These are phyloP conservation scores for Camponotus vicinus DNA, from an alignment of 1,140 invertebrate species.

Conservation along the genomic window DNA sequence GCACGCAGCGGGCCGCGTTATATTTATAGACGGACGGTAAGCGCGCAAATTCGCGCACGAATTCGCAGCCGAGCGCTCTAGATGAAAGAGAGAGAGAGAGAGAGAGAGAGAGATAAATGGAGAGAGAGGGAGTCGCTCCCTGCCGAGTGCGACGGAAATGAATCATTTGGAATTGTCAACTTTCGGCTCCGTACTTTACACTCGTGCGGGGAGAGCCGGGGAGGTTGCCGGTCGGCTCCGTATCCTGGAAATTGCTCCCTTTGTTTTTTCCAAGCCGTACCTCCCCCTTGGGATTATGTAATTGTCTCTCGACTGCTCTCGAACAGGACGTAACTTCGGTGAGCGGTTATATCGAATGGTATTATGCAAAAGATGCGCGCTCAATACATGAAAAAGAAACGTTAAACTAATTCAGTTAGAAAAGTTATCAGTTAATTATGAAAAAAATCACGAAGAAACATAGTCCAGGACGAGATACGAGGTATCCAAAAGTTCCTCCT, in stretches of 20 bases:
- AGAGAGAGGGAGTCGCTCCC: slow-evolving; percentile 11
- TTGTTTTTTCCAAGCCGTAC: neutral
- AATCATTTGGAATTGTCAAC: slow-evolving; percentile 85
- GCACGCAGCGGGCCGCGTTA: slow-evolving; percentile 10
- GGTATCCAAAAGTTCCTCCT: neutral
- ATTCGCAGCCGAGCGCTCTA: slow-evolving; percentile 5
- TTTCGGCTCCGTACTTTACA: slow-evolving; percentile 71
- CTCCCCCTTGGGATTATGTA: neutral
- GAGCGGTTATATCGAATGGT: neutral
- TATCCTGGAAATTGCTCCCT: neutral
- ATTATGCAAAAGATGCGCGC: neutral
- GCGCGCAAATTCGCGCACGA: slow-evolving; percentile 22
- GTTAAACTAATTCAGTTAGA: neutral
- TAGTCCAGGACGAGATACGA: no score
- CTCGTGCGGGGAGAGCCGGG: slow-evolving; percentile 21
- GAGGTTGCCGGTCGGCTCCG: neutral
- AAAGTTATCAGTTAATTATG: neutral
- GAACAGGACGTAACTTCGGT: neutral
- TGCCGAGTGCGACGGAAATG: slow-evolving; percentile 81
- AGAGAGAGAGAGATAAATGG: slow-evolving; percentile 16
- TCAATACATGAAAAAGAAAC: neutral
- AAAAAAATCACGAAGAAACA: no score
- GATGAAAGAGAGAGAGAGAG: neutral
- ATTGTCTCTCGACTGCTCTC: neutral
- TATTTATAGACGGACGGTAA: slow-evolving; percentile 38